Base-by-base conservation (phyloP, 2,888 invertebrate genomes). In the Dryobota labecula region DNA sequence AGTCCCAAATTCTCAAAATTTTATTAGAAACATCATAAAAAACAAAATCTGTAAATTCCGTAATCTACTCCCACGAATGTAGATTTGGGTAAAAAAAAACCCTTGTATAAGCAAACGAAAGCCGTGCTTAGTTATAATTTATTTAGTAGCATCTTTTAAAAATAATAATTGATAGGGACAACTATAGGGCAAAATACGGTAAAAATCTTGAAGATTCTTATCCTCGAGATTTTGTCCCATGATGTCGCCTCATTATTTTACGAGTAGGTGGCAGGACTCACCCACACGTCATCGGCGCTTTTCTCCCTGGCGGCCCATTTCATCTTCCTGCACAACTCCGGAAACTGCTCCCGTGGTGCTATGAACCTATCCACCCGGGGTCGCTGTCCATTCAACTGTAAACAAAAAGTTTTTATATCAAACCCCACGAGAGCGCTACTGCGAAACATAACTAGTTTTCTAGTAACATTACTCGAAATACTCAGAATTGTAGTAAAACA, bases 331-430 rank as follows among this genome's bases (percentile, higher is more conserved):
- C 90, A 86, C 80, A 91, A 74, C 67, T 92, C 93, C 18, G 87
- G 88, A 62, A 94, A 81, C 30, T 85, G 87, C 24, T 91, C 90
- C 64, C 95, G 90, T n/a, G 92, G 89, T 24, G 90, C 82, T 78
- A 95, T 90, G 87, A 95, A 95, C 78, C 95, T 89, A 84, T 95
- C 95, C 33, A 90, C 84, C n/a, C 92, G 88, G 64, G 90, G 86
- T 68, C 90, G 88, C 67, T 91, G 92, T 15, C 83, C 85, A 82
- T 91, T 91, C 76, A 85, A 83, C 95, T 95, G 92, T 74, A 91
- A 84, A 77, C 20, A 76, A 58, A 64, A 62, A 33, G 78, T 87
- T 88, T 88, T 86, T 80, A 76, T 77, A 66, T 4, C 45, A 69
- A 82, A 70, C 73, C 56, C 54, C 64, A 69, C 78, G 73, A 74